Base-by-base conservation (phyloP, 2,888 invertebrate genomes). In the Drosophila multiciliata region DNA sequence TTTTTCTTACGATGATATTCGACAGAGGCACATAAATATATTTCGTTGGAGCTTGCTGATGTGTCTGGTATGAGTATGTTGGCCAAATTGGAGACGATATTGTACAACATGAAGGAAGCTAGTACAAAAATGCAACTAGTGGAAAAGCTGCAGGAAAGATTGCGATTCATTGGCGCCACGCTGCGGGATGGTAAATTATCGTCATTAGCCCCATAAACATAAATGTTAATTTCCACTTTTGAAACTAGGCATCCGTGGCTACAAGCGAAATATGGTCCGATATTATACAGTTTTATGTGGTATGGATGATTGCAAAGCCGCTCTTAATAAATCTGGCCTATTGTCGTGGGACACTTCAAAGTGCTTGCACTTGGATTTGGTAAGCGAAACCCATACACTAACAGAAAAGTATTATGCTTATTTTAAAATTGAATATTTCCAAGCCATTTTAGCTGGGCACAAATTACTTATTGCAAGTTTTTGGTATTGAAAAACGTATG, bases 31-130 rank as follows among this genome's bases (percentile, higher is more conserved):
- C 95, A 94, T 45, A 95, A 95, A 80, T 95, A 95, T 29, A 94
- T 94, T 77, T 95, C 96, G 76, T 94, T 95, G 72, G 95, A 96
- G 91, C 94, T 98, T 83, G 95, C 95, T 59, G 95, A 96, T 87
- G 95, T 95, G 89, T 96, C 97, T 6, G 95, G 96, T 91, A 97
- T 97, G 0, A 95, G 96, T 52, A 96, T 97, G 2, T 94, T 98
- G 82, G 95, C 95, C 38, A 95, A 96, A 91, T 94, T 98, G 54
- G 95, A 95, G 82, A 94, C 94, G 68, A 96, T 97, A 91, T 96
- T 97, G 59, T 93, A 94, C 60, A 95, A 95, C 67, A 94, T 97
- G 83, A 95, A 95, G 68, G 93, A 93, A 53, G 96, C 97, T 76
- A 94, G 95, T 87, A 91, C 89, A 1, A 95, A 96, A 91, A 94